These are phyloP conservation scores for Exocentrus adspersus DNA, from an alignment of 2,888 invertebrate genomes.

Conservation along the genomic window DNA sequence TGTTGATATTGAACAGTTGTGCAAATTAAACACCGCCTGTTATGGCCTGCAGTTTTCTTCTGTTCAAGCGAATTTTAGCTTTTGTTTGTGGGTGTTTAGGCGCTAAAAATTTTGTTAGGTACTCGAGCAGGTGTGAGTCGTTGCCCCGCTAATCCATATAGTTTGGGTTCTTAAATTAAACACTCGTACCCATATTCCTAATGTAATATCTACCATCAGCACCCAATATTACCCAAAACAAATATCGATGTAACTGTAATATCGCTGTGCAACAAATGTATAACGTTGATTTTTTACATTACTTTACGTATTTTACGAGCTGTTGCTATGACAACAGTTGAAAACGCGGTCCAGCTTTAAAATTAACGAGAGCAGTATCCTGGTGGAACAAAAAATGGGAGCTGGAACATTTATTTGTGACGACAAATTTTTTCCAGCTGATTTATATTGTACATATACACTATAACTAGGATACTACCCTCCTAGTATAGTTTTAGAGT, in stretches of 20 bases:
- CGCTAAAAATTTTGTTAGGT: too few species aligned
- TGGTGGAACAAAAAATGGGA: background rate
- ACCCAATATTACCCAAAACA: background rate
- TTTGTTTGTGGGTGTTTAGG: too few species aligned
- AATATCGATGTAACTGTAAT: conserved; percentile 26
- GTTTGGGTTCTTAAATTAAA: background rate
- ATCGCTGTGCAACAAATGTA: conserved; percentile 35
- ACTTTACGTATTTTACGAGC: conserved; percentile 33
- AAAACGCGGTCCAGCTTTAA: conserved; percentile 42
- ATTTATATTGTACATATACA: conserved; percentile 11
- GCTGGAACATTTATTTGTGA: background rate
- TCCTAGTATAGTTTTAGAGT: conserved; percentile 24
- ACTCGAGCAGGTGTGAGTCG: too few species aligned
- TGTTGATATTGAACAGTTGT: background rate
- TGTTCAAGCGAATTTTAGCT: too few species aligned
- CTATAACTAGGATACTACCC: conserved; percentile 18
- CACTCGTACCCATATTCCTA: background rate
- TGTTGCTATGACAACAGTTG: conserved; percentile 36
- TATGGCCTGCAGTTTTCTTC: too few species aligned
- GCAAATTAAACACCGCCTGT: too few species aligned
- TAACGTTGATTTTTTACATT: conserved; percentile 29
- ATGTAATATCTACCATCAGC: conserved; percentile 1
- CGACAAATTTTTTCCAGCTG: too few species aligned
- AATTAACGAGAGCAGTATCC: conserved; percentile 21
- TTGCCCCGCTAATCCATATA: too few species aligned